Conservation (phyloP, 2,888 invertebrate species). For the Leptopilina syphax region DNA sequence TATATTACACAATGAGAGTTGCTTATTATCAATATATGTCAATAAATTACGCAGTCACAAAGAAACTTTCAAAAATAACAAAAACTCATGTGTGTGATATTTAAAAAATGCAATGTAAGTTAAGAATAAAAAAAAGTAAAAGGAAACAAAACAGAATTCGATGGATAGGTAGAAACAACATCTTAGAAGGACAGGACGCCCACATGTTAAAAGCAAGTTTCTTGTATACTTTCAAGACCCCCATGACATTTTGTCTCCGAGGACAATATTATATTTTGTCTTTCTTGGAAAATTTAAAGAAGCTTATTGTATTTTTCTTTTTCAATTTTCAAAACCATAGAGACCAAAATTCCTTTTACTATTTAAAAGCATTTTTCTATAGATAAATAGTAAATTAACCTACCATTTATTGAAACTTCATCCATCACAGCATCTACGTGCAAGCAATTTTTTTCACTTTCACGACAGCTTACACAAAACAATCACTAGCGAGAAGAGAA, state of each 20-base stretch:
- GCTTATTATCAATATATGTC: neutral
- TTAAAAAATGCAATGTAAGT: neutral
- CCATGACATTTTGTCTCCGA: constrained; percentile 5
- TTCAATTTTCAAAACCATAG: neutral
- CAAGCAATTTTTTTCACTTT: constrained; percentile 45
- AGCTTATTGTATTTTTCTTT: neutral
- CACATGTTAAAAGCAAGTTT: constrained; percentile 61
- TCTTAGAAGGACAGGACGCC: constrained; percentile 70
- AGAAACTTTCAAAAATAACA: constrained; percentile 1
- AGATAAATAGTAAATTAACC: constrained; percentile 53
- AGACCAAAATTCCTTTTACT: neutral
- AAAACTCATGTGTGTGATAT: neutral
- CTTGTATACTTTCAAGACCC: constrained; percentile 26
- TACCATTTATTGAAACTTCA: constrained; percentile 70
- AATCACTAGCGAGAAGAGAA: constrained; percentile 38
- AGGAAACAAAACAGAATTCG: constrained; percentile 21
- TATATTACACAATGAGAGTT: constrained; percentile 3
- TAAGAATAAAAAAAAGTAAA: constrained; percentile 22
- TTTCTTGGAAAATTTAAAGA: neutral
- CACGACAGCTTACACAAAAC: constrained; percentile 41
- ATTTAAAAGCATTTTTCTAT: neutral
- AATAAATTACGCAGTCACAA: constrained; percentile 7
- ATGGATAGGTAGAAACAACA: constrained; percentile 55
- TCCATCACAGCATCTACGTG: constrained; percentile 72
- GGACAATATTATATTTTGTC: neutral